Percentiles rank a stretch among this genome's conserved stretches.
Conservation (phyloP, 1,140 invertebrate genomes). For the Drosophila repletoides region DNA sequence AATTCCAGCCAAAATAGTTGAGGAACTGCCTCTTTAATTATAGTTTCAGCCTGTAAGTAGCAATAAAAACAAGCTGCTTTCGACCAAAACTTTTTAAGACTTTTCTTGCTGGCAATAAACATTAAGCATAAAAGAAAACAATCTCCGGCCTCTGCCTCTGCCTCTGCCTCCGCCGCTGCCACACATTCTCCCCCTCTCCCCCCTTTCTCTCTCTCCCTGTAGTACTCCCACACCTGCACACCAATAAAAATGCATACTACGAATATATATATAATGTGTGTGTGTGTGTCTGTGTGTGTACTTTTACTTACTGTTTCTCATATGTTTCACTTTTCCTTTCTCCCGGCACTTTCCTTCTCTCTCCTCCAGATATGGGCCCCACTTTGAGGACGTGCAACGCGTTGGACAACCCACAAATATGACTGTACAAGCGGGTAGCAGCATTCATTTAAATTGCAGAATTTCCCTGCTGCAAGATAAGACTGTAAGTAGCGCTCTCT, state of each 20-base stretch:
- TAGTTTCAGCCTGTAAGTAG: background rate
- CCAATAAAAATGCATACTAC: constrained; percentile 33
- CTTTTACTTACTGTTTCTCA: constrained; percentile 12
- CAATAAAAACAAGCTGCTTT: constrained; percentile 6
- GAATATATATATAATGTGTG: background rate
- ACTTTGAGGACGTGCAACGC: constrained; percentile 85
- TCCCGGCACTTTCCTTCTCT: too few relatives aligned
- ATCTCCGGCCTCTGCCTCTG: constrained; percentile 1
- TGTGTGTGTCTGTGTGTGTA: background rate
- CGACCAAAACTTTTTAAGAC: constrained; percentile 16
- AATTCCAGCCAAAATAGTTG: background rate
- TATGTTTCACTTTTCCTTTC: constrained; percentile 6
- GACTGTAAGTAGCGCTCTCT: constrained; percentile 87
- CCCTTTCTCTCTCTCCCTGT: background rate
- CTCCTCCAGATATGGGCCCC: constrained; percentile 87
- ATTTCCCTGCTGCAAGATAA: constrained; percentile 93
- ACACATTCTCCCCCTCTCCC: background rate
- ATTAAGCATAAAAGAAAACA: constrained; percentile 34
- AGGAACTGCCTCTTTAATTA: background rate
- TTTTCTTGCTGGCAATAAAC: constrained; percentile 28
- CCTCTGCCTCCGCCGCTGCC: background rate
- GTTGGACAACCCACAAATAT: constrained; percentile 87
- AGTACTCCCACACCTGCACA: constrained; percentile 19
- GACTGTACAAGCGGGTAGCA: constrained; percentile 91
- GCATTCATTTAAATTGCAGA: constrained; percentile 90